A percentile compares a stretch with the other conserved stretches of the same genome.
Conservation (phyloP, 2,888 invertebrate species). For the Brachycybe producta region DNA sequence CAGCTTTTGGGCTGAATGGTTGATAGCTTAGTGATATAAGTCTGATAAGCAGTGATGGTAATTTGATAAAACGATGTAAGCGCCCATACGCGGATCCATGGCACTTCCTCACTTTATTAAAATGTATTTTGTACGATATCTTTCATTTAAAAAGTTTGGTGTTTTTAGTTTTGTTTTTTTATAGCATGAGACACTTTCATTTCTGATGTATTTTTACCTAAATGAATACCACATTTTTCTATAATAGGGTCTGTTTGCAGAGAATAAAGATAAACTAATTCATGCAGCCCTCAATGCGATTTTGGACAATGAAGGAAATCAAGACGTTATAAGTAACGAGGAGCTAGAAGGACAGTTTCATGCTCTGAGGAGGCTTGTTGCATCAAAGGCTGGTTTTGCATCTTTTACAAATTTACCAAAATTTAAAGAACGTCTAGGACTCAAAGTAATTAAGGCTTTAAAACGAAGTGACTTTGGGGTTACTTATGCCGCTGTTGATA, state of each 20-base stretch:
- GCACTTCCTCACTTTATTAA: too few relatives aligned
- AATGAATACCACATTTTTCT: background rate
- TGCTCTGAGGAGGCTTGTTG: conserved; percentile 78
- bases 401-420: conserved; percentile 81
- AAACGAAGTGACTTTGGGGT: conserved; percentile 77
- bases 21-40: too few relatives aligned
- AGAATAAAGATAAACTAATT: conserved; percentile 96
- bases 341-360: conserved; percentile 93
- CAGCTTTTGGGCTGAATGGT: too few relatives aligned
- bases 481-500: conserved; percentile 91
- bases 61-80: too few relatives aligned
- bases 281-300: conserved; percentile 76
- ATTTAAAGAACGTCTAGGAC: conserved; percentile 88
- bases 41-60: too few relatives aligned
- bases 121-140: conserved; percentile 11
- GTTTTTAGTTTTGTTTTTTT: background rate
- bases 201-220: background rate
- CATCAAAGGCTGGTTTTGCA: conserved; percentile 95
- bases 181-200: background rate
- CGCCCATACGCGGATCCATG: too few relatives aligned
- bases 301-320: conserved; percentile 53
- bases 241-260: conserved; percentile 81
- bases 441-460: conserved; percentile 78
- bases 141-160: background rate
- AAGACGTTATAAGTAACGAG: conserved; percentile 42